Conservation (phyloP, 2,113 vertebrate genomes). For the Genyomyrus donnyi region DNA sequence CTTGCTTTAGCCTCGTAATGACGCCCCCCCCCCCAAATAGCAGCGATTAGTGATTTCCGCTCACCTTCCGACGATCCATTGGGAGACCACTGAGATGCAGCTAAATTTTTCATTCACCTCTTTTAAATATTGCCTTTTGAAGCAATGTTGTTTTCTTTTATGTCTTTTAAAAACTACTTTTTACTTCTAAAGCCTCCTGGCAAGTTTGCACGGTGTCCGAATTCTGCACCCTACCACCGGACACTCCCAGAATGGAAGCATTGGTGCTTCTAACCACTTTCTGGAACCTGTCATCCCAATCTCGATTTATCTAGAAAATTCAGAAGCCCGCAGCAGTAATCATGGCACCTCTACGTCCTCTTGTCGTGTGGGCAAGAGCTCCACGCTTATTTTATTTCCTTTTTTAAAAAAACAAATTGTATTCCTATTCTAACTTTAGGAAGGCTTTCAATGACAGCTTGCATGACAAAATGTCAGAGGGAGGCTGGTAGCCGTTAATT, state of each 20-base stretch:
- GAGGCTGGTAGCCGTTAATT: slow-evolving; percentile 63
- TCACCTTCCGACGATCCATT: neutral
- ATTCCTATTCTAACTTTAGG: slow-evolving; percentile 24
- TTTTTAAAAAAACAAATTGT: slow-evolving; percentile 10
- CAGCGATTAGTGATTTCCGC: neutral
- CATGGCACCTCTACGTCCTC: neutral
- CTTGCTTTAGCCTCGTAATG: neutral
- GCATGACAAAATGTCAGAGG: slow-evolving; percentile 27
- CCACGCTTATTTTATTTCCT: neutral
- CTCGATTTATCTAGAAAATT: neutral
- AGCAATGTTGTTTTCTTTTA: neutral
- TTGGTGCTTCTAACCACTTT: neutral
- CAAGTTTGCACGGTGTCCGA: neutral
- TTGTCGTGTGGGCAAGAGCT: neutral
- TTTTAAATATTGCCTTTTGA: neutral
- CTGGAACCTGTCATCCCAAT: neutral
- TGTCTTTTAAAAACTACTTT: neutral
- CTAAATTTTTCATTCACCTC: neutral
- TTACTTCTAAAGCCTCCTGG: neutral
- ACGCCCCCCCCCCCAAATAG: neutral
- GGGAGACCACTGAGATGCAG: neutral
- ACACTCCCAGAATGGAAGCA: neutral
- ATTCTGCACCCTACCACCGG: neutral
- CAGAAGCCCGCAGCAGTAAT: neutral
- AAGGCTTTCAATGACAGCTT: slow-evolving; percentile 26